phyloP scores from a whole-genome alignment of 1,140 invertebrate species.

The Galendromus occidentalis region DNA sequence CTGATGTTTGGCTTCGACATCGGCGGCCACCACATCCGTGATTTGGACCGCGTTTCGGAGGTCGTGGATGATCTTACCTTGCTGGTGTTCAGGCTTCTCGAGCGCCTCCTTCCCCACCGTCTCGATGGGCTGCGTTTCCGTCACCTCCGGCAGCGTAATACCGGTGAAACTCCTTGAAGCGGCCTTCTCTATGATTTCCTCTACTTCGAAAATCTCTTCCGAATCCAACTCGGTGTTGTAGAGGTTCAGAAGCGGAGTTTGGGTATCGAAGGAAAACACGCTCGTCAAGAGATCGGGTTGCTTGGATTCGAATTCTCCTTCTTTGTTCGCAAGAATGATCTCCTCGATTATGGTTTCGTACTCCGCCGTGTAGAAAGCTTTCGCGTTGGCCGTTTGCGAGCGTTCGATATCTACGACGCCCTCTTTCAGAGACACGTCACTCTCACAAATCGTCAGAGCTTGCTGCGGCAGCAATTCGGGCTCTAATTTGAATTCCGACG shows the following conservation, averaged over 20 bases:
- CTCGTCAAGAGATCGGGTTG: not conserved
- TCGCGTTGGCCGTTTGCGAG: not conserved
- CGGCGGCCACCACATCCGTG: not conserved
- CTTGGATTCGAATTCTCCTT: not conserved
- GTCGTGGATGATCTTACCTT: not conserved
- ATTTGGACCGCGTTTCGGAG: not conserved
- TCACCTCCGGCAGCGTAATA: not conserved
- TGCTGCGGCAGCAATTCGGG: not conserved
- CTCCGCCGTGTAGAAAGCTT: not conserved
- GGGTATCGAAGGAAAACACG: not conserved
- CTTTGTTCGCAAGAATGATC: not conserved
- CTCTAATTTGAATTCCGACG: not conserved
- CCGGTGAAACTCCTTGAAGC: not conserved
- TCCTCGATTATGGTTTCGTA: constrained; percentile 5
- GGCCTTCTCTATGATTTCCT: not conserved
- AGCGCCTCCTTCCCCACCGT: not conserved
- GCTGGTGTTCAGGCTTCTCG: not conserved
- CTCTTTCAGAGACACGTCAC: not conserved
- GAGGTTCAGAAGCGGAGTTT: not conserved
- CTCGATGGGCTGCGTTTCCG: not conserved
- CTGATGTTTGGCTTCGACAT: not conserved
- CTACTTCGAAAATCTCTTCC: not conserved
- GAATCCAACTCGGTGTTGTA: not conserved
- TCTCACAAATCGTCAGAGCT: not conserved
- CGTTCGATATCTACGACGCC: not conserved